phyloP scores from a whole-genome alignment of 1,140 invertebrate species.

The Aleiodes sp. region DNA sequence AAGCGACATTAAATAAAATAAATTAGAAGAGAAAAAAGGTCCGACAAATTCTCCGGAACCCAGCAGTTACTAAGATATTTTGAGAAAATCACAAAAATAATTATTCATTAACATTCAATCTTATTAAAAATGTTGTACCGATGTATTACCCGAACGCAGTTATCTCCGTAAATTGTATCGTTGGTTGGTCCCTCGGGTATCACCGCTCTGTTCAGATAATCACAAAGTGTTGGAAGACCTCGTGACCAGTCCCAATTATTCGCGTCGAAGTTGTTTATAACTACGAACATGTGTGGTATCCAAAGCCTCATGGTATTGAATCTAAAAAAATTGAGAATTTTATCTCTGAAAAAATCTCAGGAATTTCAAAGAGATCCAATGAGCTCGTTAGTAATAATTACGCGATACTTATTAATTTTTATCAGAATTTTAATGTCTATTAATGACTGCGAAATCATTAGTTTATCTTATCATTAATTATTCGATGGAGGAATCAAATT shows the following conservation, averaged over 20 bases:
- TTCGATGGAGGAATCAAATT: background rate
- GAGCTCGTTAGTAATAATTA: background rate
- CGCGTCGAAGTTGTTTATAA: constrained; percentile 58
- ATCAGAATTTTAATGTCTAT: background rate
- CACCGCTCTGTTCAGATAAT: constrained; percentile 48
- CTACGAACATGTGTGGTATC: constrained; percentile 63
- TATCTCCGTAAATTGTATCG: constrained; percentile 35
- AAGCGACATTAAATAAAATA: no score
- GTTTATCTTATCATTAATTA: background rate
- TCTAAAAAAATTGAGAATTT: constrained; percentile 39
- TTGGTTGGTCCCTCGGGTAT: constrained; percentile 27
- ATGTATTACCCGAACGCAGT: constrained; percentile 38
- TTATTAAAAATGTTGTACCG: no score
- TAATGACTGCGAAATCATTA: background rate
- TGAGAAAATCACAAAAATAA: no score
- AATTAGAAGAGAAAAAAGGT: no score
- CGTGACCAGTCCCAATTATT: constrained; percentile 38
- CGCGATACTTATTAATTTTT: background rate
- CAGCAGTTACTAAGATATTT: no score
- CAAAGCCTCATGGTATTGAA: constrained; percentile 62
- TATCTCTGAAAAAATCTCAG: background rate
- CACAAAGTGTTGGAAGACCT: constrained; percentile 54
- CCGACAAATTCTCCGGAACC: no score
- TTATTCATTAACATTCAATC: no score
- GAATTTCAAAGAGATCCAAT: background rate